Evolutionary conservation across 2,888 invertebrate species (phyloP).

Genomic region (Argyresthia goedartella): DNA sequence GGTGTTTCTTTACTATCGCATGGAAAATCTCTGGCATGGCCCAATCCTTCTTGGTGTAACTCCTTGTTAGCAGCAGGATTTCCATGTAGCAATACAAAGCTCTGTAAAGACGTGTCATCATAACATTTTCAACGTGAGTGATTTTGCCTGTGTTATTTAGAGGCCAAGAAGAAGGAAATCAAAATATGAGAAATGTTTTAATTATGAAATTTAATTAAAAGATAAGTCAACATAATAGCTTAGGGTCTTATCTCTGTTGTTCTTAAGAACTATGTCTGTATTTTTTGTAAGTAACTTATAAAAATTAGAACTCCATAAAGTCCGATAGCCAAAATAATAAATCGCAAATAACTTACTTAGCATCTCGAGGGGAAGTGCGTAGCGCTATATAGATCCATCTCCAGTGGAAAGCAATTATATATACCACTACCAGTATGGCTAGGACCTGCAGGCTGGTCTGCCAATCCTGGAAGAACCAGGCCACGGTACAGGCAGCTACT

Average conservation of each 20-base stretch:
- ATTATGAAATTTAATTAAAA: no score
- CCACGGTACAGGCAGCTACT: slow-evolving; percentile 54
- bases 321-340: no score
- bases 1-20: slow-evolving; percentile 79
- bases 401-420: slow-evolving; percentile 78
- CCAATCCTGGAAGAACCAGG: slow-evolving; percentile 74
- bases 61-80: slow-evolving; percentile 74
- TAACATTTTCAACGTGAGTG: no score
- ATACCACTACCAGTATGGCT: slow-evolving; percentile 76
- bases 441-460: slow-evolving; percentile 77
- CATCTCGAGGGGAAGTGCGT: slow-evolving; percentile 80
- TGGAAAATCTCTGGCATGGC: slow-evolving; percentile 87
- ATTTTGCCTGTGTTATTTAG: no score
- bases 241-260: no score
- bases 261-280: no score
- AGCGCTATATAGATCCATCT: slow-evolving; percentile 82
- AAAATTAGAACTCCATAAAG: no score
- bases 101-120: slow-evolving; percentile 64
- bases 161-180: no score
- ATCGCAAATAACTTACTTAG: slow-evolving; percentile 64
- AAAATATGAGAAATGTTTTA: no score
- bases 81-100: slow-evolving; percentile 78
- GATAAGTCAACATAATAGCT: no score
- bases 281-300: no score
- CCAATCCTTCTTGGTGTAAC: slow-evolving; percentile 77